Conservation (phyloP, 1,140 invertebrate species). For the Platyscapa corneri region DNA sequence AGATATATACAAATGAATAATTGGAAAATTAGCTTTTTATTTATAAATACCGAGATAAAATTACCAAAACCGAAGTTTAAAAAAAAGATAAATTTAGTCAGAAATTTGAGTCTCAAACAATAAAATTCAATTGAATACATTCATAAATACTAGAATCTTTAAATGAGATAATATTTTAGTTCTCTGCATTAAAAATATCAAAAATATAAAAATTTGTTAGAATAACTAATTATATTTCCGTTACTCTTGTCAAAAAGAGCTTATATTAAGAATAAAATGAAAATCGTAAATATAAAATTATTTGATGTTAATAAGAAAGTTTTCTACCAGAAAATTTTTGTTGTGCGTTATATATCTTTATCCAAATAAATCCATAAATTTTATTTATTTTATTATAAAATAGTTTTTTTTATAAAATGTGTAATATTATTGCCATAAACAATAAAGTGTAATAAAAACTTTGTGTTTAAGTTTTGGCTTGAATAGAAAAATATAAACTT, state of each 20-base stretch:
- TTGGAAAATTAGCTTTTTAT: no score
- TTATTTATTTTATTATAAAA: neutral
- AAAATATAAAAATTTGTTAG: neutral
- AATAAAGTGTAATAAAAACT: neutral
- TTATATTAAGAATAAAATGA: neutral
- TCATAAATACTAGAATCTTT: neutral
- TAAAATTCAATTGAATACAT: neutral
- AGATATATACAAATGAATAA: no score
- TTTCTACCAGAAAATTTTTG: neutral
- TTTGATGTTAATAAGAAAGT: neutral
- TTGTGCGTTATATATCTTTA: neutral
- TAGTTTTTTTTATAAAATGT: neutral
- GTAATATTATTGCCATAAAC: neutral
- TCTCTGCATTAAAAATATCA: neutral
- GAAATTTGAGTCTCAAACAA: no score
- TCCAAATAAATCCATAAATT: neutral
- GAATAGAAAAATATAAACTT: constrained; percentile 1
- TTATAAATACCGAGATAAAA: no score
- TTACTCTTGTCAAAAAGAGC: neutral
- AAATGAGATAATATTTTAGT: neutral
- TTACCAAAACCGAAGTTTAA: no score
- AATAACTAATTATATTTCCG: neutral
- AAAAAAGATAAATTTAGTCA: no score
- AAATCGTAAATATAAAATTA: neutral
- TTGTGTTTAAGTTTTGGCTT: neutral